Evolutionary conservation across 2,113 vertebrate genomes (phyloP), one percentile per base, ranked within the genome.

Genomic region (Crotophaga sulcirostris): DNA sequence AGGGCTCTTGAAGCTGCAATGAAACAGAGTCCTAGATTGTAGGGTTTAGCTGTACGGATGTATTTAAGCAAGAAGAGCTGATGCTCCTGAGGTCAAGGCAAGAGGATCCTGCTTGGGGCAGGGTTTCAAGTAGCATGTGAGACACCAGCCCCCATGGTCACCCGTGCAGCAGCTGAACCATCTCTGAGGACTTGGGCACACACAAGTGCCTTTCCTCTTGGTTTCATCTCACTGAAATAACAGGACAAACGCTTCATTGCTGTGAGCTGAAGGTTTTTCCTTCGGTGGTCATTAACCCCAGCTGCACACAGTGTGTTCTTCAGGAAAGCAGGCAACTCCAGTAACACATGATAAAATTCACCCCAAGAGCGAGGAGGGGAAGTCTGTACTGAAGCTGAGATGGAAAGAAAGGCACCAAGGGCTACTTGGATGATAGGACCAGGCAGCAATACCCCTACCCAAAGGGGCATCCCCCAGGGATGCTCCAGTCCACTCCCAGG

Each of bases 371-470:
- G 8, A 54, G 36, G n/a, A 54, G 56, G 31, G 25, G 31, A 58
- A 28, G 23, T 10, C 44, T 60, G 38, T 3, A 5, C 11, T 9
- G 5, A 45, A 10, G 0, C 18, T 4, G 18, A 29, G 5, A 36
- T 1, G 16, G n/a, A 45, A 33, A 11, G 4, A 34, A 55, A 52
- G 24, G 49, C 47, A 23, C 29, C 0, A 0, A 4, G 26, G 28
- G 23, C 40, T 23, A 45, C 68, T 51, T 8, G 29, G 79, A 25
- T 16, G 18, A 2, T 0, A 6, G 51, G 34, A 49, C 19, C 40
- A 34, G 34, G 51, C 36, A 75, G 45, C 5, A 29, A 21, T 3
- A 34, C 10, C 54, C 62, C 24, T 24, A 49, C 16, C 13, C 23
- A 9, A 42, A 3, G 4, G 13, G 38, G 29, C 9, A 2, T 3